Base-by-base conservation (phyloP, 2,113 vertebrate species). In the Nycticebus coucang region DNA sequence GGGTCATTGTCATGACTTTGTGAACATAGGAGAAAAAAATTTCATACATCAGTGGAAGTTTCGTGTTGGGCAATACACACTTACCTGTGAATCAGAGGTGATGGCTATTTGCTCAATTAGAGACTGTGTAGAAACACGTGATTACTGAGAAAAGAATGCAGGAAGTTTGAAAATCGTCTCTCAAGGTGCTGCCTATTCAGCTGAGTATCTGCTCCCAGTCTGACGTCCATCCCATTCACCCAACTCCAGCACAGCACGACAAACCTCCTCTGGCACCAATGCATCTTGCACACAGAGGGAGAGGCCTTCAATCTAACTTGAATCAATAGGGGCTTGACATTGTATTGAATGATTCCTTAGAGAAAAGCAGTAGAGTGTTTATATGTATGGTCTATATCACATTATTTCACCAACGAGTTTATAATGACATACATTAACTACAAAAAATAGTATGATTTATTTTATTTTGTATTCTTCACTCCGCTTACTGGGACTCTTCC, bases 391-490 rank as follows among this genome's bases (percentile, higher is more conserved):
- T 26, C 15, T 41, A 13, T n/a, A 24, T 30, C 21, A n/a, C 21
- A 68, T 60, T 71, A 17, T 74, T 87, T 75, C 19, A 22, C n/a
- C 57, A 86, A 30, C 33, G 26, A 22, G 28, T 26, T 60, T 82
- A 24, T 60, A 62, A 53, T 26, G 55, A 80, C 60, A n/a, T 35
- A 59, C 22, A 24, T 79, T 79, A 35, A 60, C 37, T 57, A 35
- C 74, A 35, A 59, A 88, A 87, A 72, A 87, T 64, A 28, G 35
- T 86, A 35, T 28, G 88, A 69, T 26, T 64, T 64, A 22, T 64
- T 26, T 13, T 8, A 37, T 60, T 81, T 92, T 66, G 17, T 55
- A 15, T 11, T 83, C 35, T 64, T 59, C 74, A n/a, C 28, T 30
- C 1, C 28, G 41, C 45, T 57, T 14, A n/a, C 62, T 72, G 75